These are phyloP conservation scores for Scotopteryx bipunctaria DNA, from an alignment of 2,888 invertebrate genomes.

Conservation along the genomic window DNA sequence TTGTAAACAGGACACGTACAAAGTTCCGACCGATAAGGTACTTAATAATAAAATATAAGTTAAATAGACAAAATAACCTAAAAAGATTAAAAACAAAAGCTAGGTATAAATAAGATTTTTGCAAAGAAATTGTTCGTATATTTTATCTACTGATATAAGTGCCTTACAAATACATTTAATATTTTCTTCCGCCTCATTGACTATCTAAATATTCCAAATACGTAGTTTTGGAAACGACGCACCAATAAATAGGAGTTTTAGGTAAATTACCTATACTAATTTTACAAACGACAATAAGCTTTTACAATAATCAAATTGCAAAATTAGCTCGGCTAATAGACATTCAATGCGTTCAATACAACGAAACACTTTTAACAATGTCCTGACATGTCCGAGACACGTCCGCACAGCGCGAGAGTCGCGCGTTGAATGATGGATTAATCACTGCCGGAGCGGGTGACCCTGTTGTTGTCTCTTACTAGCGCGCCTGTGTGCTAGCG, in stretches of 20 bases:
- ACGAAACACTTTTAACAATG: slow-evolving; percentile 29
- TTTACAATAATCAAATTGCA: slow-evolving; percentile 9
- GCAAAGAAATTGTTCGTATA: slow-evolving; percentile 1
- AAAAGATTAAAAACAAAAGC: background rate
- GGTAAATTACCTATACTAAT: slow-evolving; percentile 3
- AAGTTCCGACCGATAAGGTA: too few species aligned
- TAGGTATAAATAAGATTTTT: background rate
- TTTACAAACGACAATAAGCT: slow-evolving; percentile 8
- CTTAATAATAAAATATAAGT: too few species aligned
- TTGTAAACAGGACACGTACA: too few species aligned
- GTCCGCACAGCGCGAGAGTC: slow-evolving; percentile 40
- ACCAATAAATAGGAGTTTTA: slow-evolving; percentile 14
- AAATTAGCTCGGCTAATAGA: slow-evolving; percentile 39
- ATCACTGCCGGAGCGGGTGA: slow-evolving; percentile 51
- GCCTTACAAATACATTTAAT: slow-evolving; percentile 23
- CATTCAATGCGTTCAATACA: slow-evolving; percentile 32
- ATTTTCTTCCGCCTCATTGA: slow-evolving; percentile 21
- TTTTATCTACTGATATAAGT: slow-evolving; percentile 16
- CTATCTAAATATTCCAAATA: slow-evolving; percentile 27
- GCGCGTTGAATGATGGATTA: slow-evolving; percentile 39
- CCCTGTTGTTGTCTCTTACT: slow-evolving; percentile 51
- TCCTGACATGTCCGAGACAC: slow-evolving; percentile 35
- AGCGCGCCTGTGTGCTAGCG: slow-evolving; percentile 34
- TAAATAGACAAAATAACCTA: background rate
- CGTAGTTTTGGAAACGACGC: slow-evolving; percentile 36